Percentiles rank a stretch among this genome's conserved stretches.
These are phyloP conservation scores for Oxystoma pomonae DNA, from an alignment of 2,888 invertebrate genomes.

Conservation along the genomic window DNA sequence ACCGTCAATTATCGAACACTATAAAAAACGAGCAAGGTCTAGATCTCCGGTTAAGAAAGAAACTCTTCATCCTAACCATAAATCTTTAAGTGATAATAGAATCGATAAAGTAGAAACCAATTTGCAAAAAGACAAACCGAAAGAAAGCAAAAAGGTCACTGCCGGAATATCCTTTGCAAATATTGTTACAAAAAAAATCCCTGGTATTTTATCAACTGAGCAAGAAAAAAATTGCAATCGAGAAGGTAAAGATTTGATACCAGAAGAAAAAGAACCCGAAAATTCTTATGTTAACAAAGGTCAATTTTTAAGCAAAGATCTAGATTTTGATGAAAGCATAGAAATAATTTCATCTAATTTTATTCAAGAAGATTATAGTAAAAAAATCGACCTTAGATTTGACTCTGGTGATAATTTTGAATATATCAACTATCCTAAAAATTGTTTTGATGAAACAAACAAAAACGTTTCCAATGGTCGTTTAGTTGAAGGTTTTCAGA, in stretches of 20 bases:
- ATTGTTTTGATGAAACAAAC: neutral
- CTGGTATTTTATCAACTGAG: neutral
- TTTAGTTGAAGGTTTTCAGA: too few species aligned
- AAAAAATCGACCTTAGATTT: neutral
- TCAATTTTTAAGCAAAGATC: too few species aligned
- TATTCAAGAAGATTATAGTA: neutral
- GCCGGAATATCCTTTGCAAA: conserved; percentile 33
- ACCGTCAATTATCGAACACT: conserved; percentile 30
- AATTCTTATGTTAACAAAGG: too few species aligned
- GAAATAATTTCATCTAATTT: conserved; percentile 6
- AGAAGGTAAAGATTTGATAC: conserved; percentile 4
- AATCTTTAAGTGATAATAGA: conserved; percentile 7
- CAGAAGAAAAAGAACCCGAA: conserved; percentile 9
- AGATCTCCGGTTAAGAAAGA: neutral
- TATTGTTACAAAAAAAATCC: conserved; percentile 27
- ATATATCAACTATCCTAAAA: conserved; percentile 1
- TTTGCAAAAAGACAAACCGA: conserved; percentile 20
- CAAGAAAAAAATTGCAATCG: neutral
- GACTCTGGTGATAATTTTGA: neutral
- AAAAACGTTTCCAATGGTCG: too few species aligned
- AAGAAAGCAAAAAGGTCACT: conserved; percentile 35
- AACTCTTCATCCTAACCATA: conserved; percentile 1
- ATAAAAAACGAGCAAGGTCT: conserved; percentile 16
- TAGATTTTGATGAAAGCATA: neutral
- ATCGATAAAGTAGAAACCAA: conserved; percentile 10